Evolutionary conservation across 2,888 invertebrate species (phyloP), one percentile per base, ranked within the genome.

Genomic region (Cephus spinipes): DNA sequence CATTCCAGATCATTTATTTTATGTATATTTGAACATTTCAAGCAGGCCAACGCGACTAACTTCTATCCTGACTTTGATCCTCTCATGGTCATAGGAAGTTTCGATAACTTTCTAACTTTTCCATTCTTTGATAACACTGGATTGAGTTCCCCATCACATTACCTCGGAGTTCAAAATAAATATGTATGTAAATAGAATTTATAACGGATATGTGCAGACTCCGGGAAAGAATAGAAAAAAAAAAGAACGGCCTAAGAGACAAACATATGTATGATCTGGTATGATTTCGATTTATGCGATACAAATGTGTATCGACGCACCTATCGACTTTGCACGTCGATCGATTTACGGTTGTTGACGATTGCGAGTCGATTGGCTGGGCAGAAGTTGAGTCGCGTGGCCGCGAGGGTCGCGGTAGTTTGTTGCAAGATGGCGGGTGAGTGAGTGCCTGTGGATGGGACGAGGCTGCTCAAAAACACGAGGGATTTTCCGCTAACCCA

Each of bases 341-440:
- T 55, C 9, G 23, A 23, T 9, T 23, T 9, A 55, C 55, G 23
- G 23, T 55, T 55, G 55, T 55, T 40, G 55, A 55, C 23, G 55
- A 55, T 55, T 55, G 9, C 55, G 55, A 55, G 55, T 55, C 55
- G 55, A 55, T 55, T 55, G 55, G 55, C 71, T 23, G 12, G 71
- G 31, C 30, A 71, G 23, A 33, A 31, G 33, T 71, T 74, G 30
- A 74, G 30, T 74, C 33, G 34, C 74, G 33, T 74, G 78, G 83
- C 87, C 90, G 82, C 80, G 76, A 85, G 91, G 82, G 86, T 74
- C 91, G 89, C 84, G 79, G 85, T 85, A 90, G 91, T 91, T 91
- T 91, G 91, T 90, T 90, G 87, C 90, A 91, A 91, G 87, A 91
- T 91, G 91, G 91, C 91, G 91, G 91, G 91, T 91, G 91, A 91